phyloP scores from a whole-genome alignment of 2,888 invertebrate genomes.

The Acleris cristana region DNA sequence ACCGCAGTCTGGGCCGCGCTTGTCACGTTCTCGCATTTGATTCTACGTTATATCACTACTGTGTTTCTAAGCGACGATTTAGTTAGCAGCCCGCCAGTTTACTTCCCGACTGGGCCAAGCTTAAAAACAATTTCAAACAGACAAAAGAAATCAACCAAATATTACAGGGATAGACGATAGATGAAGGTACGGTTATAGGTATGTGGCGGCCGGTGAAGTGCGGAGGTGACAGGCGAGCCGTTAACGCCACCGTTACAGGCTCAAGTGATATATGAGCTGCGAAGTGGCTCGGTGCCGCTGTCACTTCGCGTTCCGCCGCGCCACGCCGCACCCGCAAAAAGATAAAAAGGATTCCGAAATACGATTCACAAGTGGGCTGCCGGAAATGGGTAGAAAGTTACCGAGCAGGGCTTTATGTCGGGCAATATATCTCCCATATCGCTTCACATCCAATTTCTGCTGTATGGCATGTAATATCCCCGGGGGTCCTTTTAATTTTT shows the following conservation, averaged over 20 bases:
- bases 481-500: conserved; percentile 74
- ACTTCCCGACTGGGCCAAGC: conserved; percentile 9
- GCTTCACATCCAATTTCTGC: conserved; percentile 77
- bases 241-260: conserved; percentile 76
- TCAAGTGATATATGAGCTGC: conserved; percentile 81
- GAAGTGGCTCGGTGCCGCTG: conserved; percentile 80
- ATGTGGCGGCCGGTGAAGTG: conserved; percentile 60
- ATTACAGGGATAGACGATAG: conserved; percentile 33
- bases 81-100: conserved; percentile 21
- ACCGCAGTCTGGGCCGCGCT: conserved; percentile 26
- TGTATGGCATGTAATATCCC: conserved; percentile 80
- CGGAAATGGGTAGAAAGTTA: conserved; percentile 81
- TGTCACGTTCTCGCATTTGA: conserved; percentile 35
- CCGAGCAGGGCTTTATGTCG: conserved; percentile 77
- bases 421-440: conserved; percentile 80
- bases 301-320: conserved; percentile 73
- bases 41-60: conserved; percentile 30
- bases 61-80: conserved; percentile 13
- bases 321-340: conserved; percentile 72
- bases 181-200: conserved; percentile 36
- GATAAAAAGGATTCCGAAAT: conserved; percentile 81
- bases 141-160: conserved; percentile 31
- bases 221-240: conserved; percentile 77
- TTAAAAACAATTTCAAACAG: conserved; percentile 28
- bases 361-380: conserved; percentile 81